Evolutionary conservation across 2,888 invertebrate genomes (phyloP), one percentile per base, ranked within the genome.

Genomic region (Spisula solida): DNA sequence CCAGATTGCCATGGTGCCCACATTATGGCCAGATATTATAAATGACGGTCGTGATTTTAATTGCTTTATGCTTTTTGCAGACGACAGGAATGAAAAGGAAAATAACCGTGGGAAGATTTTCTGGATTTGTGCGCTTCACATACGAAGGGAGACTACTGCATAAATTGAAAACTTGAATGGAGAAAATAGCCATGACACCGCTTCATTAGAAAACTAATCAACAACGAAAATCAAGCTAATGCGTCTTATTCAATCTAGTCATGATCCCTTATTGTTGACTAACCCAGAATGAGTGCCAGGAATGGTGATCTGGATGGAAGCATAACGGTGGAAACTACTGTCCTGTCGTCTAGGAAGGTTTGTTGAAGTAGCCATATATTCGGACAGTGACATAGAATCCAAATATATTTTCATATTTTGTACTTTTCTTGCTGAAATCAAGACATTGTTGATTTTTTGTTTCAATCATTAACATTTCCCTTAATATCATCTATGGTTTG

Each of bases 271-370:
- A 34, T 18, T 18, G 48, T 20, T 75, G 18, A 75, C 31, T 75
- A 34, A 34, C 16, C 31, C 48, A 75, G 10, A 51, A 83, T 83
- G 83, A 83, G 83, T 83, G 70, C 51, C 10, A 31, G 25, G 20
- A 70, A 70, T 75, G 83, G 10, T 31, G 51, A 51, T 70, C 6
- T 25, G 5, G 41, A 70, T 51, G 83, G 18, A 6, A 75, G 47
- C 12, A 20, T 20, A 20, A 18, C 75, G 5, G 10, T 8, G 5
- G 31, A 75, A n/a, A 47, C 29, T 14, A 51, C 48, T 1, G 51
- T 75, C 29, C 31, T 18, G 0, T 0, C 83, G 20, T 47, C 70
- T 25, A 83, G 83, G 31, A 83, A 83, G 83, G 83, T 83, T 25
- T 47, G 75, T 16, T n/a, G 16, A 70, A 83, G 31, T 83, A 51